Conservation (phyloP, 1,140 invertebrate species). For the Drosophila subpulchrella region DNA sequence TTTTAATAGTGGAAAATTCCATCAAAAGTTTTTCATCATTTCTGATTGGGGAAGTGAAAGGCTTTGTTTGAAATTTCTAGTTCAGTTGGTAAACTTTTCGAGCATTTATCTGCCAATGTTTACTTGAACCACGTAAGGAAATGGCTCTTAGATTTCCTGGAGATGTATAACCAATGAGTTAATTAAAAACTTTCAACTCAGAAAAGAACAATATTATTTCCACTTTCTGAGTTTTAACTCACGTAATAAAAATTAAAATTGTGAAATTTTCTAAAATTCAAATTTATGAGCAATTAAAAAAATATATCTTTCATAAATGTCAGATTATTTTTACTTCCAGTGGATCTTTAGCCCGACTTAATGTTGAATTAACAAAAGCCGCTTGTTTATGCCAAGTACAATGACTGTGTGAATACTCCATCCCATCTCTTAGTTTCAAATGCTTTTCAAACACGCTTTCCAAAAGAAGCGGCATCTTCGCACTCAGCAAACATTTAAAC, state of each 20-base stretch:
- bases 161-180: neutral
- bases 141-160: neutral
- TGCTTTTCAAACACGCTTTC: constrained; percentile 14
- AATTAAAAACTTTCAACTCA: neutral
- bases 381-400: neutral
- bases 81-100: neutral
- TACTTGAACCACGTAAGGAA: neutral
- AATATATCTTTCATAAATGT: too few relatives aligned
- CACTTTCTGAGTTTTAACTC: too few relatives aligned
- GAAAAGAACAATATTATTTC: neutral
- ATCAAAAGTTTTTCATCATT: constrained; percentile 10
- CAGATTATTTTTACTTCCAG: neutral
- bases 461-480: neutral
- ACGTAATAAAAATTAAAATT: too few relatives aligned
- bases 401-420: constrained; percentile 1
- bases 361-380: neutral
- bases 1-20: constrained; percentile 22
- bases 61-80: neutral
- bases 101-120: neutral
- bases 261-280: too few relatives aligned
- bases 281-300: too few relatives aligned
- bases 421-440: neutral
- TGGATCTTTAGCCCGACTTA: neutral
- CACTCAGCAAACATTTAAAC: neutral
- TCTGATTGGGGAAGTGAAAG: neutral